A percentile compares a stretch with the other conserved stretches of the same genome.
phyloP scores from a whole-genome alignment of 2,888 invertebrate species.

The Caenorhabditis sinica region DNA sequence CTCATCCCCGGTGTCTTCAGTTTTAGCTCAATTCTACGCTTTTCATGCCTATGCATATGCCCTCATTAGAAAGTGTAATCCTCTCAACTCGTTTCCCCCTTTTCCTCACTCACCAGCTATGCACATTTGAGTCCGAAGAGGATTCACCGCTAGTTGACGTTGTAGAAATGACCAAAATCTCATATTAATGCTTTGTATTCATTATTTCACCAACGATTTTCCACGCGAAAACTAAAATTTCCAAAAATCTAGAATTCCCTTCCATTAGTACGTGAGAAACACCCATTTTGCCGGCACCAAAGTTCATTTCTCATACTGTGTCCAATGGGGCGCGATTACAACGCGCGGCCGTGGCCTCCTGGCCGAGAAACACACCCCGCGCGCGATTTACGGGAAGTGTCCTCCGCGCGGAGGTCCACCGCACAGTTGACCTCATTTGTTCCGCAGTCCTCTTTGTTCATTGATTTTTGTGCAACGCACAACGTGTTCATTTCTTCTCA shows the following conservation, averaged over 20 bases:
- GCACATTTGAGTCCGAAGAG: conserved; percentile 59
- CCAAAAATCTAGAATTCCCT: background rate
- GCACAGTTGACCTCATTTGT: background rate
- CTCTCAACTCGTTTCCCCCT: background rate
- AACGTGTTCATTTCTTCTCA: no score
- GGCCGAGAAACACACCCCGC: conserved; percentile 13
- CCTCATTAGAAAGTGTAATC: no score
- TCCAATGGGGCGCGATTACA: conserved; percentile 20
- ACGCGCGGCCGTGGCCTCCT: conserved; percentile 3
- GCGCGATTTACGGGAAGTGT: no score
- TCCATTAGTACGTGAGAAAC: conserved; percentile 35
- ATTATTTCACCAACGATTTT: background rate
- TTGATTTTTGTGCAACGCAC: background rate
- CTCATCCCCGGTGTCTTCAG: no score
- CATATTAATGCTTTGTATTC: background rate
- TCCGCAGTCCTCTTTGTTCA: background rate
- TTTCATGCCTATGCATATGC: no score
- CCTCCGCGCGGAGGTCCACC: background rate
- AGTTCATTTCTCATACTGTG: background rate
- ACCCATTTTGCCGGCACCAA: background rate
- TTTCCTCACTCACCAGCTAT: conserved; percentile 50
- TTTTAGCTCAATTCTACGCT: no score
- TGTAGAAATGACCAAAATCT: conserved; percentile 35
- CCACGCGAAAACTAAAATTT: background rate
- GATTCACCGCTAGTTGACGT: conserved; percentile 39